Evolutionary conservation across 92 coral and sea anemone genomes (phyloP), one percentile per base, ranked within the genome.

Genomic region (Hydrozoanthus gracilis): DNA sequence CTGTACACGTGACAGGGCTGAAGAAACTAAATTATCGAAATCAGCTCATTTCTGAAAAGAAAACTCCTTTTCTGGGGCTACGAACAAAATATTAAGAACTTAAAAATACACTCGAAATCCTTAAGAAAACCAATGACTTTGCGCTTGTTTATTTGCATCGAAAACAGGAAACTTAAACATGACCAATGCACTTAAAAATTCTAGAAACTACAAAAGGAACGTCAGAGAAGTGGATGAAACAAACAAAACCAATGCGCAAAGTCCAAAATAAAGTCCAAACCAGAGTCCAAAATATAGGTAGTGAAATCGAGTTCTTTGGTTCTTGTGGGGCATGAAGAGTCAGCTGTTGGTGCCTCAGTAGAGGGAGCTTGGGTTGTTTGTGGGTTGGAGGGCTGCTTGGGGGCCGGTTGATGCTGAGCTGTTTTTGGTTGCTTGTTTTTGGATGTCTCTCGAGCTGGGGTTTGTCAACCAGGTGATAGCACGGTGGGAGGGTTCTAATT

Each of bases 341-440:
- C 16, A 65, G 71, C 17, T 65, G 35, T 65, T 65, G 71, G 17
- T 14, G 71, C 8, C 71, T 65, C 9, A 27, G n/a, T n/a, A 12
- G 8, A 2, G 61, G 39, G 61, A 54, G 2, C 8, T 4, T 65
- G 14, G 44, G 17, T n/a, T 10, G 71, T n/a, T 14, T 18, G 35
- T 14, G 71, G 35, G 71, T n/a, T 65, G 71, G 27, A 65, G 35
- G 71, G 71, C 71, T 65, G 71, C 71, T 65, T 35, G 9, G 71
- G 71, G 20, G 39, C 39, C 39, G 71, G 35, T 65, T 65, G 71
- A 65, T 65, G 71, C 17, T 5, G 71, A 65, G 71, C 35, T 65
- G 71, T 65, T 65, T 27, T 27, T 27, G 39, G 39, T 27, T 2
- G 39, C 39, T 27, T 27, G 39, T 27, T 27, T 2, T 27, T 27